Conservation (phyloP, 1,140 invertebrate species). For the Hydropsyche tenuis region DNA sequence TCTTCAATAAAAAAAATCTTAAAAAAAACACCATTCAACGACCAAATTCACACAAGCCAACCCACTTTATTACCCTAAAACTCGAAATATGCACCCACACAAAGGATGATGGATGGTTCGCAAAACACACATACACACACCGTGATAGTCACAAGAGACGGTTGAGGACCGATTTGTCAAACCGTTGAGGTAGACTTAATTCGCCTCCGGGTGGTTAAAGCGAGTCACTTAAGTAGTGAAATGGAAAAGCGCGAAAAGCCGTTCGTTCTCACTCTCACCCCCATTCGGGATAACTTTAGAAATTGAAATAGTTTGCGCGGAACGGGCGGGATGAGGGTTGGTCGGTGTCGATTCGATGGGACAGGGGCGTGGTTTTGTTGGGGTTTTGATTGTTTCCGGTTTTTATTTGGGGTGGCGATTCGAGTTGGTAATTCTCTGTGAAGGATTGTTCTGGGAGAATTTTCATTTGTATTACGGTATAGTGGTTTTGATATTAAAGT, state of each 20-base stretch:
- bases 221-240: slow-evolving; percentile 37
- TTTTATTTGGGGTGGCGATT: too few relatives aligned
- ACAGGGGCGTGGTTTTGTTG: too few relatives aligned
- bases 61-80: too few relatives aligned
- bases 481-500: too few relatives aligned
- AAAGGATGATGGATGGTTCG: not conserved
- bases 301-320: slow-evolving; percentile 40
- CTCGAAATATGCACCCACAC: too few relatives aligned
- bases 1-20: not conserved
- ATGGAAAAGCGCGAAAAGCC: slow-evolving; percentile 36
- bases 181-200: slow-evolving; percentile 30
- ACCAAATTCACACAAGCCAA: too few relatives aligned
- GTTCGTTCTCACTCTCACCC: too few relatives aligned
- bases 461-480: too few relatives aligned
- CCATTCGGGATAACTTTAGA: slow-evolving; percentile 30
- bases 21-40: too few relatives aligned
- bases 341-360: not conserved
- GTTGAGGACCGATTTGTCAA: slow-evolving; percentile 18
- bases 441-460: too few relatives aligned
- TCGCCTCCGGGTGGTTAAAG: slow-evolving; percentile 30
- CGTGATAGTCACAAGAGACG: not conserved
- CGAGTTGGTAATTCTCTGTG: too few relatives aligned
- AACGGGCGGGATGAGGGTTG: not conserved
- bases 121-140: not conserved
- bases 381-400: too few relatives aligned